A percentile compares a stretch with the other conserved stretches of the same genome.
These are phyloP conservation scores for Gallinago paraguaiae DNA, from an alignment of 2,113 vertebrate species.

Conservation along the genomic window DNA sequence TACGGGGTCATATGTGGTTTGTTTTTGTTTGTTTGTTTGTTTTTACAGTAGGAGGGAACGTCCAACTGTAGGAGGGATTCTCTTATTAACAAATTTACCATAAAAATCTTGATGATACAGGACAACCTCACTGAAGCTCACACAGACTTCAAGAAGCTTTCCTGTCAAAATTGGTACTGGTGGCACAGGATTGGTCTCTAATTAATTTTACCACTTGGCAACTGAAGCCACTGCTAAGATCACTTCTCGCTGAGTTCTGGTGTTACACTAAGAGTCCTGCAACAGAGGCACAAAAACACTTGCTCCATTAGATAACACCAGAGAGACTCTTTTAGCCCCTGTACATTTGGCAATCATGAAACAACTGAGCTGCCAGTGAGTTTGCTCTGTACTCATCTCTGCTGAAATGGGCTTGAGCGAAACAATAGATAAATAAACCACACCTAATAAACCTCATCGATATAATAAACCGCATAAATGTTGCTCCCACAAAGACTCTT, in stretches of 20 bases:
- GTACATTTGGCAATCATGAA: not conserved
- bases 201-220: not conserved
- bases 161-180: not conserved
- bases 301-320: rapidly evolving
- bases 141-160: not conserved
- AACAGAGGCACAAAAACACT: not conserved
- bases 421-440: not conserved
- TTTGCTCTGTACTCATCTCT: not conserved
- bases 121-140: not conserved
- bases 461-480: not conserved
- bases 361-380: not conserved
- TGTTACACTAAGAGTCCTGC: not conserved
- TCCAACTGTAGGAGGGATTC: not conserved
- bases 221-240: not conserved
- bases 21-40: not conserved
- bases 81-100: not conserved
- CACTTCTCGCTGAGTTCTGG: not conserved
- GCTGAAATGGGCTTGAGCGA: not conserved
- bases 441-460: not conserved
- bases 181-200: not conserved
- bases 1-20: not conserved
- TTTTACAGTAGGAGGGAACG: not conserved
- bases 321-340: not conserved
- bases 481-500: not conserved
- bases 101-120: not conserved